Conservation (phyloP, 30 jellyfish, hydroid and myxozoan species). For the Mastigias papua region DNA sequence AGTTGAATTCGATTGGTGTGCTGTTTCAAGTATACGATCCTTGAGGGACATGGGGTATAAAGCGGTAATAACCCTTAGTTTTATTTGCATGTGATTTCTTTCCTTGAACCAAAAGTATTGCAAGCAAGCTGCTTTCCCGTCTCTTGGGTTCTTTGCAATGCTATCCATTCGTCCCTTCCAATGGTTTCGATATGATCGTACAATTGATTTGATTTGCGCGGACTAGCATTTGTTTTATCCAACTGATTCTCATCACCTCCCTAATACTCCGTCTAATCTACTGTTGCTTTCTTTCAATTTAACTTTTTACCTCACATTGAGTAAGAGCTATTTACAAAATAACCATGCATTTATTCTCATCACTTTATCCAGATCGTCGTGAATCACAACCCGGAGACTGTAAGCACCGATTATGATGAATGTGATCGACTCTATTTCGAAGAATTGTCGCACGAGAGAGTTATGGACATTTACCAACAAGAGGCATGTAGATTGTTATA, state of each 20-base stretch:
- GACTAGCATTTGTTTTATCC: too few relatives aligned
- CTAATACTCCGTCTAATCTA: too few relatives aligned
- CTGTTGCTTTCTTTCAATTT: too few relatives aligned
- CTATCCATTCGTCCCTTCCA: too few relatives aligned
- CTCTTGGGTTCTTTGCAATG: too few relatives aligned
- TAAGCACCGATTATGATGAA: constrained; percentile 80
- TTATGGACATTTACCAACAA: constrained; percentile 72
- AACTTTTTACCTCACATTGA: too few relatives aligned
- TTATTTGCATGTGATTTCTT: background rate
- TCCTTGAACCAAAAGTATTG: too few relatives aligned
- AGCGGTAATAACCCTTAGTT: constrained; percentile 17
- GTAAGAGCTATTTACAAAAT: too few relatives aligned
- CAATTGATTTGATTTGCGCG: too few relatives aligned
- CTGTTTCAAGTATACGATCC: constrained; percentile 76
- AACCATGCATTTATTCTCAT: background rate
- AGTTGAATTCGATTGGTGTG: constrained; percentile 90
- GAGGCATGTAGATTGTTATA: constrained; percentile 33
- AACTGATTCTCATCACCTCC: too few relatives aligned
- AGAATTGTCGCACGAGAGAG: constrained; percentile 74
- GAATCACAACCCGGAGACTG: constrained; percentile 87
- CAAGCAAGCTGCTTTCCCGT: too few relatives aligned
- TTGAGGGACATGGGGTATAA: constrained; percentile 64
- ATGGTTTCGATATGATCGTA: too few relatives aligned
- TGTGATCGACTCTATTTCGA: constrained; percentile 78
- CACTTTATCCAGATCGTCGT: constrained; percentile 69